Evolutionary conservation across 2,113 vertebrate species (phyloP).

Genomic region (Bagarius yarrelli): DNA sequence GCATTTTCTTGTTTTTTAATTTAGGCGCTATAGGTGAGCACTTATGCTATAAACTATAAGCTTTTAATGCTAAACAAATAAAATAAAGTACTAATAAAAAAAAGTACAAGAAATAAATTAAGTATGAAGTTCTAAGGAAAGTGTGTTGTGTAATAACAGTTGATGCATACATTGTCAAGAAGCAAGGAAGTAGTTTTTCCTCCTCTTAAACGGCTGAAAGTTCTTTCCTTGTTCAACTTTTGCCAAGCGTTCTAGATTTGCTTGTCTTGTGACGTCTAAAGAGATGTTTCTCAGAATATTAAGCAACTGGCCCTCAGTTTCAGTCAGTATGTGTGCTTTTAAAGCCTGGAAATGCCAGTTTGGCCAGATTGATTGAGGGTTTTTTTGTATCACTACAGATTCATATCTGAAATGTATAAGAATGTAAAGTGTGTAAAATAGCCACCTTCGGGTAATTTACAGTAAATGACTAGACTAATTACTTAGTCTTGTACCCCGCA

Average conservation of each 20-base stretch:
- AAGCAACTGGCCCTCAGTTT: not conserved
- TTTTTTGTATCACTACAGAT: not conserved
- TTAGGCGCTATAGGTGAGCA: too few species aligned
- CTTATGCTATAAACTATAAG: too few species aligned
- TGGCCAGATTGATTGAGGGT: slow-evolving; percentile 45
- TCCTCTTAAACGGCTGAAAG: not conserved
- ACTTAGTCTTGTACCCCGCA: too few species aligned
- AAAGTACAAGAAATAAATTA: too few species aligned
- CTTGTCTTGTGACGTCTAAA: not conserved
- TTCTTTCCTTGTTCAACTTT: not conserved
- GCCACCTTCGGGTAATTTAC: too few species aligned
- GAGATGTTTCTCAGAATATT: not conserved
- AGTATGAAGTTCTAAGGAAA: too few species aligned
- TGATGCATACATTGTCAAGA: too few species aligned
- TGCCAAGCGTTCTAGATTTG: not conserved
- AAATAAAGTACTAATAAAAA: too few species aligned
- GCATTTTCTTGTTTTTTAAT: too few species aligned
- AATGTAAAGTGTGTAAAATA: not conserved
- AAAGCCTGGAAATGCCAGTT: slow-evolving; percentile 58
- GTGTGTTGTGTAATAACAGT: too few species aligned
- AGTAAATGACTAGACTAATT: too few species aligned
- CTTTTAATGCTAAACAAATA: too few species aligned
- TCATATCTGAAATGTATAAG: not conserved
- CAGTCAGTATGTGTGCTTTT: slow-evolving; percentile 2
- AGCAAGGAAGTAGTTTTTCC: not conserved